Percentiles rank a stretch among this genome's conserved stretches.
These are phyloP conservation scores for Pocillopora verrucosa DNA, from an alignment of 64 coral and sea anemone species.

Conservation along the genomic window DNA sequence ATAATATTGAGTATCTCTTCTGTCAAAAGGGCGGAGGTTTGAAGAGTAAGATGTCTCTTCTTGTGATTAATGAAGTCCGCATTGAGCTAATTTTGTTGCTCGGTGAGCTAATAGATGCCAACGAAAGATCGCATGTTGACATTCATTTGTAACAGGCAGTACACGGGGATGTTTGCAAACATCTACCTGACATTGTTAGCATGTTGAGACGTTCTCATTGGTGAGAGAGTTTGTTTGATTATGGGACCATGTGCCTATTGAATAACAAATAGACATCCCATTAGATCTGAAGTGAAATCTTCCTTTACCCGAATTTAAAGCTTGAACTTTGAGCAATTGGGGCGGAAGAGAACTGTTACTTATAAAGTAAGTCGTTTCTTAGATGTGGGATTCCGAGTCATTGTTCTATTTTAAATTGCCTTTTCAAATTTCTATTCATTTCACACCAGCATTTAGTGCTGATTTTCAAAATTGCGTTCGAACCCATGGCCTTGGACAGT, in stretches of 20 bases:
- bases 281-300: neutral
- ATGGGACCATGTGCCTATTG: neutral
- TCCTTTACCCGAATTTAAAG: neutral
- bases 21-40: constrained; percentile 47
- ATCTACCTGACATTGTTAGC: neutral
- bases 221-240: neutral
- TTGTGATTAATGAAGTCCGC: constrained; percentile 31
- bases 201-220: neutral
- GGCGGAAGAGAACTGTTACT: neutral
- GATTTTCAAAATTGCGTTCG: too few relatives aligned
- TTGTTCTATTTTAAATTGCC: neutral
- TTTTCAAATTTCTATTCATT: too few relatives aligned
- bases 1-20: constrained; percentile 4
- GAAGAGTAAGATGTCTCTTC: constrained; percentile 27
- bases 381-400: neutral
- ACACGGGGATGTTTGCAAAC: constrained; percentile 7
- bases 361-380: neutral
- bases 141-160: neutral
- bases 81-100: neutral
- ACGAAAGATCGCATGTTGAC: constrained; percentile 32
- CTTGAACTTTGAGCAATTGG: neutral
- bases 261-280: neutral
- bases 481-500: too few relatives aligned
- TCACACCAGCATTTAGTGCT: too few relatives aligned
- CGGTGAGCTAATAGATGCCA: neutral